Evolutionary conservation across 2,113 vertebrate genomes (phyloP).

Genomic region (Rissa tridactyla): DNA sequence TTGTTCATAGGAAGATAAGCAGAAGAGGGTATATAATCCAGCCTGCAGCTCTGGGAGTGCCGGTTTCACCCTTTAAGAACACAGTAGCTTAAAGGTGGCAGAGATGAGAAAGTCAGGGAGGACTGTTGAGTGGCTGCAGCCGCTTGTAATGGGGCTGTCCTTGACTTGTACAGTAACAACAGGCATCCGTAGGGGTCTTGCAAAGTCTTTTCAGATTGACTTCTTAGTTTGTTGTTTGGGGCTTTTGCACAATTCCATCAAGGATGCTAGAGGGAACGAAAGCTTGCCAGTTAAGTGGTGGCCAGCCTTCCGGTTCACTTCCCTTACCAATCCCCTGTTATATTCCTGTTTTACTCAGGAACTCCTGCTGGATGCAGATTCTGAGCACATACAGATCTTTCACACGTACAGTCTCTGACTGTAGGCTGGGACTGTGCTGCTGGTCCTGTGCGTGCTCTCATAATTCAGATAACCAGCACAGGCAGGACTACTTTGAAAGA

Average conservation of each 20-base stretch:
- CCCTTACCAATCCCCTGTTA: background rate
- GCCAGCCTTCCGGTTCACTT: background rate
- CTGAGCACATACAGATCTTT: background rate
- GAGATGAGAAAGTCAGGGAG: background rate
- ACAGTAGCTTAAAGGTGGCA: background rate
- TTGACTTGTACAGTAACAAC: background rate
- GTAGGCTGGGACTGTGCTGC: background rate
- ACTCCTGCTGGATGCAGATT: background rate
- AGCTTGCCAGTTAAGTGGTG: background rate
- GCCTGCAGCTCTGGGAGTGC: background rate
- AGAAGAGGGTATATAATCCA: background rate
- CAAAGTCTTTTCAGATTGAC: background rate
- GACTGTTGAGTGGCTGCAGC: background rate
- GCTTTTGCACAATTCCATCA: background rate
- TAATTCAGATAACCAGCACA: background rate
- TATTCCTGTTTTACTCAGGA: background rate
- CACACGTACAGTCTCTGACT: background rate
- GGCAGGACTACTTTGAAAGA: background rate
- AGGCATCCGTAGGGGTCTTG: background rate
- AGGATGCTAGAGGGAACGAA: background rate
- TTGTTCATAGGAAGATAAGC: background rate
- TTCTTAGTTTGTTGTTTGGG: background rate
- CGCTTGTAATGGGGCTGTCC: background rate
- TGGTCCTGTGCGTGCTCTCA: background rate
- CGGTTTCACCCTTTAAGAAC: rapidly evolving